Base-by-base conservation (phyloP, 2,113 vertebrate species). In the Gracilinanus agilis region DNA sequence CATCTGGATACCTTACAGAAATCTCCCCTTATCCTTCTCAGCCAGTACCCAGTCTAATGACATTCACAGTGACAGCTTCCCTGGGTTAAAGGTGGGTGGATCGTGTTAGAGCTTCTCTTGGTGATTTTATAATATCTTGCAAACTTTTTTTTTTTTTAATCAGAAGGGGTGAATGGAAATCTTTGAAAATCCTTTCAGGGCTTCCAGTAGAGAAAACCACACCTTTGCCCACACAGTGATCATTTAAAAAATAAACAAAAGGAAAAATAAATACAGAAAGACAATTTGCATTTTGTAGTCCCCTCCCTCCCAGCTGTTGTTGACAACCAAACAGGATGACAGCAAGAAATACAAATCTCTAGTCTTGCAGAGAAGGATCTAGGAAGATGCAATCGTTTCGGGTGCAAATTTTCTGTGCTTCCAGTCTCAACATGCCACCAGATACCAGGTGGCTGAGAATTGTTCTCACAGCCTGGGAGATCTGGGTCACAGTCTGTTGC, bases 201-300 rank as follows among this genome's bases (percentile, higher is more conserved):
- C 3, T 34, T 8, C 6, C 12, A 10, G 0, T 5, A 54, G 2
- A 24, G 27, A n/a, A 24, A 24, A 0, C 5, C 0, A 1, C 1
- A 0, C 29, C 54, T 25, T 44, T 9, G 6, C 53, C 25, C 10
- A 4, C 19, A 54, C 24, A 27, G 61, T n/a, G 7, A 83, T 83
- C 34, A 83, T 83, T 83, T 40, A 1, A 8, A 7, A 24, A 56
- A 56, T 56, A 24, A 27, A 58, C 25, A 49, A 49, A 49, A 49
- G 49, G 49, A 58, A 58, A 58, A 58, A 58, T 23, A 24, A 27
- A 58, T 58, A 58, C 29, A 23, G 29, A 91, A 8, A 44, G 0
- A 16, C 0, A 5, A 44, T 24, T 40, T 24, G 2, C 11, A 6
- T 5, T 1, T 49, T 55, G 16, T 16, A 4, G 25, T 44, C 27